A percentile compares a stretch with the other conserved stretches of the same genome.
phyloP scores from a whole-genome alignment of 2,113 vertebrate species.

The Ovis aries region ARS-UI_Ramb_v3.0 NC_056054.1:202769501-202770000 shows the following conservation, averaged over 20 bases:
- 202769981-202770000: neutral
- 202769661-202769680: neutral
- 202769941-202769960: neutral
- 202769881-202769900: neutral
- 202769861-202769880: neutral
- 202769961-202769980: neutral
- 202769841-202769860: neutral
- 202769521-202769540: neutral
- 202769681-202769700: neutral
- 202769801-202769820: neutral
- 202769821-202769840: neutral
- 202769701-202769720: slow-evolving; percentile 21
- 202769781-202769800: neutral
- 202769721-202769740: neutral
- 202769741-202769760: neutral
- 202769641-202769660: neutral
- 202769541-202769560: neutral
- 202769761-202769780: slow-evolving; percentile 20
- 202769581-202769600: neutral
- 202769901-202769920: neutral
- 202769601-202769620: neutral
- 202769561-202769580: neutral
- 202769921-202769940: neutral
- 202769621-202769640: neutral
- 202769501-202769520: neutral